Evolutionary conservation across 30 jellyfish, hydroid and myxozoan genomes (phyloP).

Genomic region (Aurelia aurita complex sp. Pacific): DNA sequence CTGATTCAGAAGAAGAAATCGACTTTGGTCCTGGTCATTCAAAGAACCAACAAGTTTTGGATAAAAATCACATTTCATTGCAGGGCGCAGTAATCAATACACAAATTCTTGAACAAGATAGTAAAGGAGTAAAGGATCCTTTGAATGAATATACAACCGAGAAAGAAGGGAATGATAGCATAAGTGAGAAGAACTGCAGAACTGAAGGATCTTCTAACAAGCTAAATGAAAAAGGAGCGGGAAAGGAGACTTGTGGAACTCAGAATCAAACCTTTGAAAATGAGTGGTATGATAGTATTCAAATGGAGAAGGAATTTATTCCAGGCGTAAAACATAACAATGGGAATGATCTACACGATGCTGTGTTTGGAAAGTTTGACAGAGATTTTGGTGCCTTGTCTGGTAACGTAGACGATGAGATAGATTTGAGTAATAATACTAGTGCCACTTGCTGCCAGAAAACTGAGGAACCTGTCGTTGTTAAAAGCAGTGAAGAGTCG

Average conservation of each 20-base stretch:
- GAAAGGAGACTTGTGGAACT: neutral
- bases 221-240: neutral
- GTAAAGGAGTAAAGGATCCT: too few species aligned
- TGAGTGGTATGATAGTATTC: conserved; percentile 17
- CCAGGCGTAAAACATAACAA: neutral
- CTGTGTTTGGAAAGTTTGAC: too few species aligned
- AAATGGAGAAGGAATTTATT: neutral
- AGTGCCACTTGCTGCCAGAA: too few species aligned
- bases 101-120: too few species aligned
- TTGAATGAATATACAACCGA: too few species aligned
- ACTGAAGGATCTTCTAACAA: too few species aligned
- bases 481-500: too few species aligned
- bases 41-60: neutral
- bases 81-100: too few species aligned
- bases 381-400: too few species aligned
- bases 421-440: too few species aligned
- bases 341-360: neutral
- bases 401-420: too few species aligned
- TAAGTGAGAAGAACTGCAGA: neutral
- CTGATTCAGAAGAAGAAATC: conserved; percentile 66
- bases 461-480: too few species aligned
- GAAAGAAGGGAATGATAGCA: neutral
- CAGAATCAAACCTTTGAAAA: conserved; percentile 12
- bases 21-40: conserved; percentile 35
- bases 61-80: neutral